These are phyloP conservation scores for Dolichallabes microphthalmus DNA, from an alignment of 2,113 vertebrate species.

Conservation along the genomic window DNA sequence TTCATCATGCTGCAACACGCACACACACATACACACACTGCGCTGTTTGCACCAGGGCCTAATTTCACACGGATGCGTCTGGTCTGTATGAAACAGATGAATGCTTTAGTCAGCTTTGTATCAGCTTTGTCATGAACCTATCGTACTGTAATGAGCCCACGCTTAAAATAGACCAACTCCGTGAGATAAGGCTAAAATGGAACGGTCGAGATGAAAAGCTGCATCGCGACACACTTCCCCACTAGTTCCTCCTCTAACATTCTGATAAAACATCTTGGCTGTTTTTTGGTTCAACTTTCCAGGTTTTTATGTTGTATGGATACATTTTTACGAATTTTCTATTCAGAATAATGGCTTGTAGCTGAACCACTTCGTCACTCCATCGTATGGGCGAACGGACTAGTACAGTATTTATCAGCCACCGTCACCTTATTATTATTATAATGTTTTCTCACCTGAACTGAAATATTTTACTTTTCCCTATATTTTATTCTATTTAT, in stretches of 20 bases:
- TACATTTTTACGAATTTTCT: background rate
- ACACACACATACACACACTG: conserved; percentile 34
- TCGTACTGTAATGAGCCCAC: conserved; percentile 49
- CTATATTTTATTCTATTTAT: background rate
- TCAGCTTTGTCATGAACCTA: conserved; percentile 55
- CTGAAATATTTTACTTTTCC: background rate
- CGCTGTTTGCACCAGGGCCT: conserved; percentile 48
- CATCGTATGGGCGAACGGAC: background rate
- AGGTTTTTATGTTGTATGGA: background rate
- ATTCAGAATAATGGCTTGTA: background rate
- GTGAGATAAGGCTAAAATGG: conserved; percentile 43
- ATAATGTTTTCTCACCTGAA: background rate
- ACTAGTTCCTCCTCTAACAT: background rate
- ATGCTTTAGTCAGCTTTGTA: conserved; percentile 55
- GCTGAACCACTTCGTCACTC: background rate
- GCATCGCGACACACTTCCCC: background rate
- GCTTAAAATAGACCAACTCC: conserved; percentile 49
- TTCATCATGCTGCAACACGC: conserved; percentile 79
- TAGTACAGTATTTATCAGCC: background rate
- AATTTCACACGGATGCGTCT: conserved; percentile 54
- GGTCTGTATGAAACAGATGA: conserved; percentile 49
- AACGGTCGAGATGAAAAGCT: conserved; percentile 5
- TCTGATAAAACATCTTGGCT: background rate
- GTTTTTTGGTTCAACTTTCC: background rate
- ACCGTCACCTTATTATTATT: background rate